Base-by-base conservation (phyloP, 64 coral and sea anemone species). In the Cladopsammia gracilis region DNA sequence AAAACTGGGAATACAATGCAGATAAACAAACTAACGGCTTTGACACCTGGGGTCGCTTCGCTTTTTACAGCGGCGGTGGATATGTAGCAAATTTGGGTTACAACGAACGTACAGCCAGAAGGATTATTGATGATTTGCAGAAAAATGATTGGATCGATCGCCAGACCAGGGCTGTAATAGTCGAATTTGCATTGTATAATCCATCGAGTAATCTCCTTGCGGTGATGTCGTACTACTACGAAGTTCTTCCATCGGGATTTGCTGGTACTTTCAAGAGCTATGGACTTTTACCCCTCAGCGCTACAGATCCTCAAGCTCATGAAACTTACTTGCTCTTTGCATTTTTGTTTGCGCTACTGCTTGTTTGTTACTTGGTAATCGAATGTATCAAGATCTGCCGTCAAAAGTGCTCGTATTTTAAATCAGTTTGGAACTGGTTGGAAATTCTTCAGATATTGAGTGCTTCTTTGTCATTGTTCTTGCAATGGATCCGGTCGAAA, bases 11-110 rank as follows among this genome's bases (percentile, higher is more conserved):
- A 12, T 86, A 95, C 51, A 76, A 18, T 14, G 62, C 13, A 5
- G 25, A 83, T 14, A 25, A 58, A 12, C 12, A 90, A 23, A 23
- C 90, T 5, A 58, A 67, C 48, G 67, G 58, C 25, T 44, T 86
- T 77, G 25, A 79, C 16, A 53, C 16, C 45, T 73, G 46, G 50
- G 93, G 93, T 15, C 62, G 72, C 10, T 49, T 50, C 25, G 67
- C 47, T 13, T 4, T 74, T 7, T 94, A 94, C 52, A 64, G 64
- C 18, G 92, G 92, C 34, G 92, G 86, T 3, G 92, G 92, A 0
- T 94, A 83, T 22, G 46, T 85, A 15, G 87, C 93, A 20, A 26
- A 95, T 67, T 88, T 95, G 5, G 93, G 93, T 1, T 95, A 95
- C 60, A 90, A 82, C 42, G 79, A 51, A 19, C 4, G 52, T 22